These are phyloP conservation scores for Microcebus tavaratra DNA, from an alignment of 2,113 vertebrate species.

Conservation along the genomic window DNA sequence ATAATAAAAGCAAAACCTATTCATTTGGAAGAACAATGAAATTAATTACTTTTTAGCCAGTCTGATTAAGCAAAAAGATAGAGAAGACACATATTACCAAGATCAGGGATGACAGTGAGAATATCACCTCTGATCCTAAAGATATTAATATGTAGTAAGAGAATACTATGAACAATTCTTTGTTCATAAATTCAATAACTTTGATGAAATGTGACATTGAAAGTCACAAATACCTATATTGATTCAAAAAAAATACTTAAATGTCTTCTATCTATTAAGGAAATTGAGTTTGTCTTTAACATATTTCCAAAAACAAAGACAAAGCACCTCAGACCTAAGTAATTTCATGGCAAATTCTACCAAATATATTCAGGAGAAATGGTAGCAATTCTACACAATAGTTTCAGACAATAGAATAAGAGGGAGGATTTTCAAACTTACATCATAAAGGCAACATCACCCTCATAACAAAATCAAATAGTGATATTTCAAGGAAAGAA, in stretches of 20 bases:
- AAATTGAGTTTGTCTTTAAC: background rate
- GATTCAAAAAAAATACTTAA: background rate
- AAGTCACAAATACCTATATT: background rate
- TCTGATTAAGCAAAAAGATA: background rate
- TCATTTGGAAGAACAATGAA: slow-evolving; percentile 15
- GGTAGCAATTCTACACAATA: background rate
- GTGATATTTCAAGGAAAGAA: background rate
- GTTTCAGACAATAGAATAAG: background rate
- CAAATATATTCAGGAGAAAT: background rate
- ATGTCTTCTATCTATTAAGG: background rate
- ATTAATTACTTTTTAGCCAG: background rate
- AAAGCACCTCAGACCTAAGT: background rate
- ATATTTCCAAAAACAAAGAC: background rate
- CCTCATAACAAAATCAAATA: background rate
- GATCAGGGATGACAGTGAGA: background rate
- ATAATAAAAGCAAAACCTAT: background rate
- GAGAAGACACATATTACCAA: background rate
- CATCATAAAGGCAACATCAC: background rate
- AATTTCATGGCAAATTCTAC: background rate
- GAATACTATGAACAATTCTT: background rate
- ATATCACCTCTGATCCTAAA: background rate
- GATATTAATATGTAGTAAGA: background rate
- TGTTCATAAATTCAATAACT: background rate
- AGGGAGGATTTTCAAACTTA: background rate
- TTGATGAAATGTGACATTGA: background rate